Percentiles rank a stretch among this genome's conserved stretches.
Conservation (phyloP, 2,888 invertebrate species). For the Magallana nippona region DNA sequence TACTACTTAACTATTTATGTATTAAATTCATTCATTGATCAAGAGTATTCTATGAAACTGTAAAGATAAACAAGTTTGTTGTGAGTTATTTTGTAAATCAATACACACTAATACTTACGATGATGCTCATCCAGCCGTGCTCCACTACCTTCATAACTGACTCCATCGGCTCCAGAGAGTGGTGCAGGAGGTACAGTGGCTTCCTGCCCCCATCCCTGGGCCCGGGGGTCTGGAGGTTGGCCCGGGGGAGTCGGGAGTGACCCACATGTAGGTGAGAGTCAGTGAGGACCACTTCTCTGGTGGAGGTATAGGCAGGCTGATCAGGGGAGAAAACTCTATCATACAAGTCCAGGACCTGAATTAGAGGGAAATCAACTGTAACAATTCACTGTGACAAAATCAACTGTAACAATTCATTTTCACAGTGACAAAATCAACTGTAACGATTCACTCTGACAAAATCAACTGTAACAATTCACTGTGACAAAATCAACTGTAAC, state of each 20-base stretch:
- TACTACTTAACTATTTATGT: too few relatives aligned
- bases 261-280: conserved; percentile 75
- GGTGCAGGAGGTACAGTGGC: conserved; percentile 75
- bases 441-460: too few relatives aligned
- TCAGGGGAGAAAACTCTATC: conserved; percentile 81
- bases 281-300: conserved; percentile 62
- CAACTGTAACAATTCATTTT: too few relatives aligned
- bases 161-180: conserved; percentile 84
- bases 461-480: too few relatives aligned
- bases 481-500: too few relatives aligned
- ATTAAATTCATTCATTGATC: too few relatives aligned
- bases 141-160: conserved; percentile 91
- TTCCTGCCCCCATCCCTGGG: not conserved
- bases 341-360: conserved; percentile 73
- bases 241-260: conserved; percentile 70
- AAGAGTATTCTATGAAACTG: too few relatives aligned
- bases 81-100: not conserved
- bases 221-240: not conserved
- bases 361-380: too few relatives aligned
- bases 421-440: too few relatives aligned
- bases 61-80: too few relatives aligned
- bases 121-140: conserved; percentile 94
- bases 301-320: conserved; percentile 70
- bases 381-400: too few relatives aligned
- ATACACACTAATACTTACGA: conserved; percentile 82